Conservation (phyloP, 2,113 vertebrate species). For the Zosterops lateralis region DNA sequence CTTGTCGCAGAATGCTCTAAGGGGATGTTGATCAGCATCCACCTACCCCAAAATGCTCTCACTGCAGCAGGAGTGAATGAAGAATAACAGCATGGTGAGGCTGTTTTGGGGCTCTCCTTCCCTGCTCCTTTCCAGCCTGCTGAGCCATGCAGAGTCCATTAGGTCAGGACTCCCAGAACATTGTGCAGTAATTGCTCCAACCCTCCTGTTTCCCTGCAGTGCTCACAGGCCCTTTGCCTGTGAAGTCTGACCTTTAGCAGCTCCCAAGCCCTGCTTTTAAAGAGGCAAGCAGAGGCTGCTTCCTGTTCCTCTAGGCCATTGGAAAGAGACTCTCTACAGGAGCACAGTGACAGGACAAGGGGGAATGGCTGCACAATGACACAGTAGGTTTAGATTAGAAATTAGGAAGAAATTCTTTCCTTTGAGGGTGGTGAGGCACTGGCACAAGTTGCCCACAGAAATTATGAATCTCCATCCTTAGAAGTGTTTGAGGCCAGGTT, state of each 20-base stretch:
- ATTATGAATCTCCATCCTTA: neutral
- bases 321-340: neutral
- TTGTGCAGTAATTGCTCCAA: neutral
- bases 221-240: neutral
- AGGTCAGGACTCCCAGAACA: neutral
- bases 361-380: neutral
- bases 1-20: neutral
- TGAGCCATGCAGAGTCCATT: rapidly evolving
- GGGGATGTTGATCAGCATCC: neutral
- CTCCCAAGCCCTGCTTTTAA: neutral
- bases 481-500: neutral
- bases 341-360: neutral
- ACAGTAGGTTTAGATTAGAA: neutral
- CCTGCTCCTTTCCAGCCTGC: neutral
- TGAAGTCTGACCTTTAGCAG: neutral
- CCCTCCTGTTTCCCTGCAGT: neutral
- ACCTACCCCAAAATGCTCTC: neutral
- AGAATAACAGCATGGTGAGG: neutral
- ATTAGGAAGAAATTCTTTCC: neutral
- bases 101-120: neutral
- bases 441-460: neutral
- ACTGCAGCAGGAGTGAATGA: neutral
- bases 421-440: neutral
- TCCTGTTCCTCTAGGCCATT: neutral
- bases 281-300: neutral